Percentiles rank a stretch among this genome's conserved stretches.
phyloP scores from a whole-genome alignment of 2,113 vertebrate genomes.

The Ellobius talpinus region DNA sequence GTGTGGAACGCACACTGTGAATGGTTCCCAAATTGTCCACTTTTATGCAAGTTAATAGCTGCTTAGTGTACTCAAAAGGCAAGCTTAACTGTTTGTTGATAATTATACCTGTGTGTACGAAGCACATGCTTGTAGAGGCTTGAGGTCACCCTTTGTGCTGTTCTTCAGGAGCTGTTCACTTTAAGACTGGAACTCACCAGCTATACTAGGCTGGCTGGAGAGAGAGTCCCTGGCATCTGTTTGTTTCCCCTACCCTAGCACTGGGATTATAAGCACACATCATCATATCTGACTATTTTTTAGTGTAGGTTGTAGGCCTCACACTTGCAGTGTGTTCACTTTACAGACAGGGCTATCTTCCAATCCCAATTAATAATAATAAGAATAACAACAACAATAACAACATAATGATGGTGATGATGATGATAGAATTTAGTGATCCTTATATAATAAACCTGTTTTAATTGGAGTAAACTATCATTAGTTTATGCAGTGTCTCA shows the following conservation, averaged over 20 bases:
- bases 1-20: not conserved
- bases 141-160: not conserved
- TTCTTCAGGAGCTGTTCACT: not conserved
- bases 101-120: not conserved
- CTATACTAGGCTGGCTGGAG: not conserved
- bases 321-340: not conserved
- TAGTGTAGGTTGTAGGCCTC: not conserved
- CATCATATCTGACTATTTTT: not conserved
- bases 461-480: not conserved
- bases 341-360: not conserved
- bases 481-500: not conserved
- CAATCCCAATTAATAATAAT: not conserved
- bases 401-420: not conserved
- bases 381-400: not conserved
- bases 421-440: not conserved
- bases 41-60: accelerated
- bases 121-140: not conserved
- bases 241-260: not conserved
- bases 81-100: conserved; percentile 4
- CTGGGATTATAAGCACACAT: not conserved
- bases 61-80: not conserved
- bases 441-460: not conserved
- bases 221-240: not conserved
- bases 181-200: not conserved
- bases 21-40: not conserved